Percentiles rank a stretch among this genome's conserved stretches.
These are phyloP conservation scores for Ennomos fuscantarius DNA, from an alignment of 2,888 invertebrate genomes.

Conservation along the genomic window DNA sequence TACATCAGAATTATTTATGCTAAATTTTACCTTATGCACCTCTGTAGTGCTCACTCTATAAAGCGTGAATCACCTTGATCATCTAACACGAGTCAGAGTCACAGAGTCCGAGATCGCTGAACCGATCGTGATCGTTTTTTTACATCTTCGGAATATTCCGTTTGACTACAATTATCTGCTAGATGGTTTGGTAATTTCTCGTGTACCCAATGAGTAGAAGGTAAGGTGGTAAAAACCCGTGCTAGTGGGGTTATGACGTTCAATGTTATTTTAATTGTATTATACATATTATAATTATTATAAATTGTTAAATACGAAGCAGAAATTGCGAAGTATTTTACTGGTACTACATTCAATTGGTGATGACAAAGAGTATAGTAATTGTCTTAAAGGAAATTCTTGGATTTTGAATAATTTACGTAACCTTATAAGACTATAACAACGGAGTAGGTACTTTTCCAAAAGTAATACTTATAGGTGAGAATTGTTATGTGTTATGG, in stretches of 20 bases:
- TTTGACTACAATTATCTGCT: not conserved
- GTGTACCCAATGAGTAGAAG: conserved; percentile 2
- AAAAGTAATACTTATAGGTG: too few relatives aligned
- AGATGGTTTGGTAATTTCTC: conserved; percentile 3
- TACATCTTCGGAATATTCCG: conserved; percentile 41
- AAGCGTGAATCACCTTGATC: conserved; percentile 35
- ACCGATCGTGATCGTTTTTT: conserved; percentile 36
- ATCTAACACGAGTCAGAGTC: conserved; percentile 7
- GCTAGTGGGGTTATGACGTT: not conserved
- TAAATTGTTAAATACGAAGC: too few relatives aligned
- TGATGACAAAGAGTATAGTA: too few relatives aligned
- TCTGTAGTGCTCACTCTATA: not conserved
- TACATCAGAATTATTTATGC: conserved; percentile 20
- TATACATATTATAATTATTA: too few relatives aligned
- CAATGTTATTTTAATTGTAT: too few relatives aligned
- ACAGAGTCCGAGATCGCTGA: conserved; percentile 16
- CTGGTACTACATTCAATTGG: too few relatives aligned
- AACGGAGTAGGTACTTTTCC: too few relatives aligned
- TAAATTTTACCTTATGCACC: conserved; percentile 34
- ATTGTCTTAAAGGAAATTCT: too few relatives aligned
- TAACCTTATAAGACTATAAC: too few relatives aligned
- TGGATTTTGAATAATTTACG: too few relatives aligned
- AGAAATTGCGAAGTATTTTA: too few relatives aligned
- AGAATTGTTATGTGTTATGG: too few relatives aligned
- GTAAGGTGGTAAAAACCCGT: conserved; percentile 21